These are phyloP conservation scores for Oncorhynchus nerka DNA, from an alignment of 2,113 vertebrate genomes.

Conservation along the genomic window DNA sequence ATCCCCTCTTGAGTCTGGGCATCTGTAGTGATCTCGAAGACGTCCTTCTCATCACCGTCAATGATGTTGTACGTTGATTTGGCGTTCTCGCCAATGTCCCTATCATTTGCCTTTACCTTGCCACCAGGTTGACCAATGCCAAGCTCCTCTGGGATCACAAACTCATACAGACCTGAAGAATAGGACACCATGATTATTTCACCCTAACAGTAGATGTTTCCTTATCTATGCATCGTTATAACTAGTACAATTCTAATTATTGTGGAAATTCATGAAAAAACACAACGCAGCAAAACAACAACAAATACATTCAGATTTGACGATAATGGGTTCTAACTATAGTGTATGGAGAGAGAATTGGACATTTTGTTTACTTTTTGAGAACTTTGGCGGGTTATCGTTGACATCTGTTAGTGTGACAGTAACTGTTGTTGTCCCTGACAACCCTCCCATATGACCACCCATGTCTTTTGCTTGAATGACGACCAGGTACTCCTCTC, in stretches of 20 bases:
- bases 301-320: background rate
- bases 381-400: slow-evolving; percentile 97
- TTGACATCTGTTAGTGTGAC: slow-evolving; percentile 94
- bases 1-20: slow-evolving; percentile 89
- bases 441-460: slow-evolving; percentile 95
- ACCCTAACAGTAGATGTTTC: background rate
- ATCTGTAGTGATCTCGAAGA: slow-evolving; percentile 91
- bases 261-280: background rate
- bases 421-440: slow-evolving; percentile 94
- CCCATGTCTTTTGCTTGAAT: slow-evolving; percentile 99
- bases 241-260: background rate
- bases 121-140: slow-evolving; percentile 85
- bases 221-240: background rate
- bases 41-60: slow-evolving; percentile 86
- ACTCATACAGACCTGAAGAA: slow-evolving; percentile 89
- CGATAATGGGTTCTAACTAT: background rate
- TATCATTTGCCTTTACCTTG: slow-evolving; percentile 90
- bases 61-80: slow-evolving; percentile 91
- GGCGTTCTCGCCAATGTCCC: slow-evolving; percentile 92
- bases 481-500: slow-evolving; percentile 95
- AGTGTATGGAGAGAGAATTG: background rate
- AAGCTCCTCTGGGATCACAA: slow-evolving; percentile 90
- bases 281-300: background rate
- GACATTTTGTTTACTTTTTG: slow-evolving; percentile 84
- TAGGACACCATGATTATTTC: background rate